phyloP scores from a whole-genome alignment of 1,140 invertebrate genomes.

The Notospermus geniculatus region DNA sequence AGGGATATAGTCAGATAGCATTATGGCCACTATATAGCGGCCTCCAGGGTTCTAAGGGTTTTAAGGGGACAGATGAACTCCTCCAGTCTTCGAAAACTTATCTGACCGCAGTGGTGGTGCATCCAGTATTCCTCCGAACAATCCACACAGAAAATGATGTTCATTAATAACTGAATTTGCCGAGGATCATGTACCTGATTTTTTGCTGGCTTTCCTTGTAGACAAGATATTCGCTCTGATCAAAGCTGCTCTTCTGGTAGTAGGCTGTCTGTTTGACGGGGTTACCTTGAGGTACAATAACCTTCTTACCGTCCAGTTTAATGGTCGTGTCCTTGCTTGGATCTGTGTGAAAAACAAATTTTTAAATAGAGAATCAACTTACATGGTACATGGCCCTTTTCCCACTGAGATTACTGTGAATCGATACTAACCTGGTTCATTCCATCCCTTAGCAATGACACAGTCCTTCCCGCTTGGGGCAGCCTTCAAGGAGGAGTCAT shows the following conservation, averaged over 20 bases:
- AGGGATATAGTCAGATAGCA: too few relatives aligned
- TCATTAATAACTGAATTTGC: too few relatives aligned
- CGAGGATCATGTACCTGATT: slow-evolving; percentile 41
- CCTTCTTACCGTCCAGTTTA: slow-evolving; percentile 48
- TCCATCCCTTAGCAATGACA: slow-evolving; percentile 54
- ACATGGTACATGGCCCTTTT: neutral
- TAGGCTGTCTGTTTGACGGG: slow-evolving; percentile 33
- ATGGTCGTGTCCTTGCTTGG: slow-evolving; percentile 42
- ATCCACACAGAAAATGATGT: too few relatives aligned
- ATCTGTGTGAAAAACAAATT: slow-evolving; percentile 41
- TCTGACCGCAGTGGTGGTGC: too few relatives aligned
- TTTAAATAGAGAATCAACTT: neutral
- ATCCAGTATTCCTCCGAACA: too few relatives aligned
- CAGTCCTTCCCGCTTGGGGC: slow-evolving; percentile 55
- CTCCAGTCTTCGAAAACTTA: too few relatives aligned
- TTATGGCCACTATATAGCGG: too few relatives aligned
- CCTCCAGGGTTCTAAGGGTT: too few relatives aligned
- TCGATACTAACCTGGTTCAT: slow-evolving; percentile 54
- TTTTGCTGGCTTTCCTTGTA: slow-evolving; percentile 56
- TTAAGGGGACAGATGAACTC: too few relatives aligned
- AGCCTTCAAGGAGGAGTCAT: slow-evolving; percentile 41
- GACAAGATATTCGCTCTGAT: slow-evolving; percentile 57
- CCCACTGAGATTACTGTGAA: neutral
- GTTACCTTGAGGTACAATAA: slow-evolving; percentile 54
- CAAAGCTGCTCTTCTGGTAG: slow-evolving; percentile 40